These are phyloP conservation scores for Catharus ustulatus DNA, from an alignment of 2,797 vertebrate species.

Conservation along the genomic window DNA sequence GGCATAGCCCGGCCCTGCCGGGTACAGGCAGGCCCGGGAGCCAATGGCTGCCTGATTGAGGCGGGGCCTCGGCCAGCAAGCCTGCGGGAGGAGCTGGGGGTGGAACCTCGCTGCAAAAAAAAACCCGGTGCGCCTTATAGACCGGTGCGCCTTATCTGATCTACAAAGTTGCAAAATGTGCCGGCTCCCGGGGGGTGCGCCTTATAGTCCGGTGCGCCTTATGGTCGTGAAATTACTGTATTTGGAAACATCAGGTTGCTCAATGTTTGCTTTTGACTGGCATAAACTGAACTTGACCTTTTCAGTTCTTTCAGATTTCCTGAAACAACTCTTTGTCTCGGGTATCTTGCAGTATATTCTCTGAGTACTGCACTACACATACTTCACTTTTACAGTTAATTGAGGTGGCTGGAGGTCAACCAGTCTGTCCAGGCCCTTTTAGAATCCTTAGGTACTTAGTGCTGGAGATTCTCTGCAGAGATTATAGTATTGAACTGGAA, in stretches of 20 bases:
- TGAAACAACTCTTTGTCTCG: background rate
- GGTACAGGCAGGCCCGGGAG: too few relatives aligned
- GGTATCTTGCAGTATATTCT: background rate
- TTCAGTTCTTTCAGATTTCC: background rate
- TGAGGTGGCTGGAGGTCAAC: constrained; percentile 1
- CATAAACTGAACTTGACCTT: background rate
- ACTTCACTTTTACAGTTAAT: background rate
- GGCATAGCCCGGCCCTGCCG: too few relatives aligned
- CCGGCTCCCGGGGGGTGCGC: too few relatives aligned
- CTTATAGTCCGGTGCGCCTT: too few relatives aligned
- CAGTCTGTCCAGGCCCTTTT: background rate
- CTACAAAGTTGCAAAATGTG: too few relatives aligned
- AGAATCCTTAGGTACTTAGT: background rate
- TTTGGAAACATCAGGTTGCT: background rate
- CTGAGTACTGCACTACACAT: background rate
- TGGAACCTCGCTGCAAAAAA: too few relatives aligned
- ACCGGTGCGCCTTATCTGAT: too few relatives aligned
- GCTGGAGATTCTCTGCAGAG: background rate
- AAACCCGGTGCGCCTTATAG: too few relatives aligned
- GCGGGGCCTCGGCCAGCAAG: too few relatives aligned
- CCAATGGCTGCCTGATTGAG: too few relatives aligned
- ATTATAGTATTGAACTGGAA: background rate
- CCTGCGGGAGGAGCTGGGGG: too few relatives aligned
- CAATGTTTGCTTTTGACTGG: background rate
- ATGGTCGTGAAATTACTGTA: too few relatives aligned